Base-by-base conservation (phyloP, 2,888 invertebrate species). In the Pterobdella sp. region DNA sequence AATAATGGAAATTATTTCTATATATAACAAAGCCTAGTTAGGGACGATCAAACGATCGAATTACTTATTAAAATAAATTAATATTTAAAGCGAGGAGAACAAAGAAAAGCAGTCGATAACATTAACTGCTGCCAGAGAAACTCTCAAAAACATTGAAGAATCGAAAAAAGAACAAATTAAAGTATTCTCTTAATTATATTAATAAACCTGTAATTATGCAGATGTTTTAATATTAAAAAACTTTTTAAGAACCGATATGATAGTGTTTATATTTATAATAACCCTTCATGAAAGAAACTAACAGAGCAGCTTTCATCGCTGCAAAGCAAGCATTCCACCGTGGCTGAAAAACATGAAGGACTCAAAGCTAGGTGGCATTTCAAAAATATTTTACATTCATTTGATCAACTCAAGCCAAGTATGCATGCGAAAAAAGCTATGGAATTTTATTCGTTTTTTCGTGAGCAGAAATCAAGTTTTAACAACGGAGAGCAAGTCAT, bases 301-400 rank as follows among this genome's bases (percentile, higher is more conserved):
- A 79, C 79, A 22, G 73, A 76, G n/a, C 81, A 82, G 49, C 74
- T 81, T 36, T 81, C 81, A 75, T 79, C 79, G 29, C 73, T 82
- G 60, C 81, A 82, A 74, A 78, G 79, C 73, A 82, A 82, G 26
- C 78, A 81, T 75, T 78, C 79, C 52, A 74, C 77, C n/a, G 69
- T 81, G 36, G 82, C 81, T 74, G 78, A 79, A 60, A 82, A 82
- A 76, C 72, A 81, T 34, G 82, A 82, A 74, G 82, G 81, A n/a
- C 76, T 80, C 1, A 83, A 82, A 78, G 80, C 82, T 10, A 82
- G 83, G 82, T 82, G 71, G n/a, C 34, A n/a, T n/a, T n/a, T n/a
- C n/a, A n/a, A n/a, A n/a, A n/a, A n/a, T 14, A 42, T 14, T 14
- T 42, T 42, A 42, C 10, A 42, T 14, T 42, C 7, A 42, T 14